phyloP scores from a whole-genome alignment of 1,140 invertebrate genomes.

The Drosophila busckii region DNA sequence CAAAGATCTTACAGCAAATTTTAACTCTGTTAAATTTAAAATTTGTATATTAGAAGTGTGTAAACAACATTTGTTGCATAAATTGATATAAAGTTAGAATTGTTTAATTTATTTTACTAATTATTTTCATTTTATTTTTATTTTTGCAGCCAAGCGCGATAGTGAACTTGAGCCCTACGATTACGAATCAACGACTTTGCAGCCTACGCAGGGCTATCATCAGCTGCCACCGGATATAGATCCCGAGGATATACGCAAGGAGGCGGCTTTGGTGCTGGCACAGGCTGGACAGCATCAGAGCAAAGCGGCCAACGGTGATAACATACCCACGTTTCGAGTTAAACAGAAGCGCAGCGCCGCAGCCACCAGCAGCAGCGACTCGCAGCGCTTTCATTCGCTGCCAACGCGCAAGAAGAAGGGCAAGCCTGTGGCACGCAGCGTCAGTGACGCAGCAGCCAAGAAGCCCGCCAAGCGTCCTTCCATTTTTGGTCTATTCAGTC shows the following conservation, averaged over 20 bases:
- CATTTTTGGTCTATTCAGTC: slow-evolving; percentile 82
- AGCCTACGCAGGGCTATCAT: slow-evolving; percentile 53
- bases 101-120: not conserved
- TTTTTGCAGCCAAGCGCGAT: slow-evolving; percentile 53
- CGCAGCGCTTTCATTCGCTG: slow-evolving; percentile 69
- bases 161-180: slow-evolving; percentile 57
- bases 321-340: slow-evolving; percentile 60
- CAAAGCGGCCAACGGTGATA: slow-evolving; percentile 72
- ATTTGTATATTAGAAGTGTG: too few species aligned
- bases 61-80: too few species aligned
- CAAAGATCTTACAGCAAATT: too few species aligned
- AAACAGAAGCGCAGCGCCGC: slow-evolving; percentile 65
- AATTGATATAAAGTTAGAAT: too few species aligned
- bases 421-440: slow-evolving; percentile 77
- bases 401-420: slow-evolving; percentile 70
- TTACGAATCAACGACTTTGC: slow-evolving; percentile 63
- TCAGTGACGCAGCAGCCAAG: slow-evolving; percentile 80
- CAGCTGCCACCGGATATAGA: slow-evolving; percentile 72
- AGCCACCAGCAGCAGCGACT: slow-evolving; percentile 10
- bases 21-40: too few species aligned
- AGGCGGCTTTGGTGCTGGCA: slow-evolving; percentile 72
- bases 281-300: slow-evolving; percentile 76
- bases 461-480: slow-evolving; percentile 79
- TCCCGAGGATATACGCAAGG: slow-evolving; percentile 70
- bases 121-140: not conserved